Base-by-base conservation (phyloP, 2,113 vertebrate species). In the Lynx canadensis region DNA sequence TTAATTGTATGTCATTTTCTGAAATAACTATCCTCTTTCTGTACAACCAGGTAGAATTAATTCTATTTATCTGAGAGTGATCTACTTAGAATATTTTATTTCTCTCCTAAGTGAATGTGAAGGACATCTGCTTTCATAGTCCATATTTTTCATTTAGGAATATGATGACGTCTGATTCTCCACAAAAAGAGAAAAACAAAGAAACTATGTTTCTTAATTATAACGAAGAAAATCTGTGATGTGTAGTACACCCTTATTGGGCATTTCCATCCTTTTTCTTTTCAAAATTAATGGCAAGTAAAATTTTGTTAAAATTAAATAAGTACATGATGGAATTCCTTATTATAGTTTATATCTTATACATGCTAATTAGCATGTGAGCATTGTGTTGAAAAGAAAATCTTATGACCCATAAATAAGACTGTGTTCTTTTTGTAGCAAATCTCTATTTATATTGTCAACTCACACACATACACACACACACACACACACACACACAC, bases 81-180 rank as follows among this genome's bases (percentile, higher is more conserved):
- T 74, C 50, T 85, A 65, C 33, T 60, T 95, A 85, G 71, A 93
- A 81, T 69, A 88, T 89, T 80, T 96, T 85, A 52, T 81, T 89
- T 93, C 4, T 31, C 10, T 89, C 4, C 31, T 80, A 88, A 69
- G 31, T 84, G 45, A 80, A 88, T 57, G 21, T 93, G 19, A 84
- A 91, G 45, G 3, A 29, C 11, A 83, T 52, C 4, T 83, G 13
- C 10, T 90, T 81, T 76, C 65, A 89, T 6, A 45, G 19, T 48
- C 10, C n/a, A 90, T 13, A 65, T 83, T 92, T 96, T 86, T 92
- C 6, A 92, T 41, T 78, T 82, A 78, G 29, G 19, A 76, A 86
- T 82, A 29, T 66, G 27, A 87, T 60, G 10, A 48, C 52, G 14
- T 55, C 38, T 73, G 36, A 76, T 84, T 86, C 48, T 38, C 19